Conservation (phyloP, 2,113 vertebrate genomes). For the Lynx canadensis region DNA sequence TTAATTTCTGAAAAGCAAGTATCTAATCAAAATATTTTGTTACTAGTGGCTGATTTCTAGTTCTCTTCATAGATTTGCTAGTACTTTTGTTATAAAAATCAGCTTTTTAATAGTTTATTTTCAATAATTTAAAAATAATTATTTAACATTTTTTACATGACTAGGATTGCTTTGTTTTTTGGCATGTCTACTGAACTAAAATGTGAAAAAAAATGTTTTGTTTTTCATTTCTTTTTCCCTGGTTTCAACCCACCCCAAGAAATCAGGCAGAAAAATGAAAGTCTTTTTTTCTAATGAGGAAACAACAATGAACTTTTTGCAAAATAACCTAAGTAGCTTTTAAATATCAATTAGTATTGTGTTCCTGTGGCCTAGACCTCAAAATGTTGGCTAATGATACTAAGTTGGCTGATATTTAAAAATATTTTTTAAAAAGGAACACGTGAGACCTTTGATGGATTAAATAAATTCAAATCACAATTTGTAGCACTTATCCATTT, state of each 20-base stretch:
- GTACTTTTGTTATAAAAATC: background rate
- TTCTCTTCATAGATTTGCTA: background rate
- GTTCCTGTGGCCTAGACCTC: background rate
- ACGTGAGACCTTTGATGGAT: background rate
- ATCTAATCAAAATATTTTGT: conserved; percentile 35
- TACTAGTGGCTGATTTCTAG: background rate
- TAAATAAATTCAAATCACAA: background rate
- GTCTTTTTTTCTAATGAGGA: background rate
- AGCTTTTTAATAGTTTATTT: background rate
- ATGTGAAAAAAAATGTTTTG: background rate
- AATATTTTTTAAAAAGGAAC: background rate
- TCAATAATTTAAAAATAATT: conserved; percentile 12
- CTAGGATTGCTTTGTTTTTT: background rate
- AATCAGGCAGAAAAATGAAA: background rate
- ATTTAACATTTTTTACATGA: background rate
- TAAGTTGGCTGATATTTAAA: background rate
- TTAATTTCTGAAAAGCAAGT: background rate
- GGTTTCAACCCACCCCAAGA: background rate
- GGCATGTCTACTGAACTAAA: background rate
- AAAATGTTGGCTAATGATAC: background rate
- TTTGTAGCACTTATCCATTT: background rate
- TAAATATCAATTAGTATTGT: background rate
- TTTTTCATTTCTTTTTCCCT: background rate
- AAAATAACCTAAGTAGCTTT: background rate
- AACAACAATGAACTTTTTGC: background rate